A percentile compares a stretch with the other conserved stretches of the same genome.
Evolutionary conservation across 64 coral and sea anemone species (phyloP).

Genomic region (Trachythela sp.): DNA sequence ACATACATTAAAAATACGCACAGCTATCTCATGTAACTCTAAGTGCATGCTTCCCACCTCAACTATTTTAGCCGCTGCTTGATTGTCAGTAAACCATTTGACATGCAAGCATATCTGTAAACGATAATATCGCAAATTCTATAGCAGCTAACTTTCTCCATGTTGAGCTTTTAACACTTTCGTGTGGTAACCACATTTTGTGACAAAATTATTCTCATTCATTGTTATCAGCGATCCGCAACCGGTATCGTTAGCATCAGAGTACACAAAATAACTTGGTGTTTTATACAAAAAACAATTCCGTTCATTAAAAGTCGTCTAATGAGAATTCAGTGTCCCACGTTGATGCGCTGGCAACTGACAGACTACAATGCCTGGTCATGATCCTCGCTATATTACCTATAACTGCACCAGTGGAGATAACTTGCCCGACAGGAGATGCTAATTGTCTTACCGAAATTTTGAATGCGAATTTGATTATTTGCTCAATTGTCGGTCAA

Average conservation of each 20-base stretch:
- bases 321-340: not conserved
- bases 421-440: conserved; percentile 54
- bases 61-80: conserved; percentile 4
- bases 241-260: conserved; percentile 12
- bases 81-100: conserved; percentile 28
- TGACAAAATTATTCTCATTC: not conserved
- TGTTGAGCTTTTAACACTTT: not conserved
- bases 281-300: not conserved
- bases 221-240: not conserved
- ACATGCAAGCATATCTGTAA: not conserved
- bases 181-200: not conserved
- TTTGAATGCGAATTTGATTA: conserved; percentile 32
- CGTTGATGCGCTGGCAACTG: not conserved
- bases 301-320: not conserved
- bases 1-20: not conserved
- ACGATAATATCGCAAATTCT: conserved; percentile 6
- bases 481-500: conserved; percentile 27
- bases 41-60: not conserved
- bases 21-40: not conserved
- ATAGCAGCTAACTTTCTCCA: not conserved
- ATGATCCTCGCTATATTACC: not conserved
- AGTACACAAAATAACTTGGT: conserved; percentile 28
- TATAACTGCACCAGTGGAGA: conserved; percentile 35
- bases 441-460: conserved; percentile 48
- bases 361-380: not conserved